Base-by-base conservation (phyloP, 2,888 invertebrate genomes). In the Deilephila elpenor region DNA sequence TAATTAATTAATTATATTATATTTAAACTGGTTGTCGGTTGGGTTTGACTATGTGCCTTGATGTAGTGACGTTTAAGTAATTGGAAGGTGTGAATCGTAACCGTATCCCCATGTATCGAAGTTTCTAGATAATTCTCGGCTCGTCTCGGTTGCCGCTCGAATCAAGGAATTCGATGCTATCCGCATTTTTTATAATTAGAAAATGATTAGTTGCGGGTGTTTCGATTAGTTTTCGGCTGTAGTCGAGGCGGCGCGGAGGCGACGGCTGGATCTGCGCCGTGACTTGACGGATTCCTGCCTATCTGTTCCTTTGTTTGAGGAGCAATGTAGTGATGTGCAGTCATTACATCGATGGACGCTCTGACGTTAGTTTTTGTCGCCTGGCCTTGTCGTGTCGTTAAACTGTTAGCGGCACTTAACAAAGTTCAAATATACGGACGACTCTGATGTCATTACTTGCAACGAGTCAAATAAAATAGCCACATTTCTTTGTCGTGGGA, bases 201-300 rank as follows among this genome's bases (percentile, higher is more conserved):
- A 91, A 90, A 91, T 87, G 89, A 93, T 94, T 93, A 84, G 93
- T 92, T 93, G 89, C 92, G 93, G 92, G 87, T 89, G 89, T 90
- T 91, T 92, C 88, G 93, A 93, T 93, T 93, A 91, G 89, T 88
- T 90, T 92, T 92, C 86, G 92, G 90, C 85, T 88, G 88, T 88
- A 87, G 86, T 83, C 78, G 74, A 81, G 74, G 79, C 77, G 34
- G 67, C 77, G 78, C 78, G 78, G 76, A 77, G 79, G 82, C 75
- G 81, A 80, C 78, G 79, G 79, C 25, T 25, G 25, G 83, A 76
- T 82, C 79, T 82, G 77, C 80, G 82, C 85, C 91, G 89, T 94
- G 94, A 93, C 93, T 93, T 86, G 92, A 90, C 93, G 88, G 87
- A 93, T 93, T 93, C 91, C 89, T 88, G 78, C 79, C 86, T 84